phyloP scores from a whole-genome alignment of 2,888 invertebrate species.

The Amphipoea oculea region DNA sequence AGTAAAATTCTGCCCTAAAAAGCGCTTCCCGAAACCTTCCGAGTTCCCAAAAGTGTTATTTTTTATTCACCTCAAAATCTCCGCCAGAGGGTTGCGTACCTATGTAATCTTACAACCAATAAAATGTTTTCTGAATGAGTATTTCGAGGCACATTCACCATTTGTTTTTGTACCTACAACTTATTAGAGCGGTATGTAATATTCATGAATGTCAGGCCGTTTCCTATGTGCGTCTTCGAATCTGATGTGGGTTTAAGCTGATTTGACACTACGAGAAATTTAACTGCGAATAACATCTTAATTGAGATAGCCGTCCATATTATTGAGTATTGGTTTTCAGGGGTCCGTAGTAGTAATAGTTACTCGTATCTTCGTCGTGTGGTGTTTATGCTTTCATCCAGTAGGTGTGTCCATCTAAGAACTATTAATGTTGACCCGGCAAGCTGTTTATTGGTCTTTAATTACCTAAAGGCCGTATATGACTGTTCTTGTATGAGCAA shows the following conservation, averaged over 20 bases:
- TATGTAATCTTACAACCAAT: conserved; percentile 39
- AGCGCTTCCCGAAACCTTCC: conserved; percentile 17
- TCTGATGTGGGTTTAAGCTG: conserved; percentile 43
- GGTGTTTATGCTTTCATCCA: too few species aligned
- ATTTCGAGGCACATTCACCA: conserved; percentile 14
- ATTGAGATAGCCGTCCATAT: conserved; percentile 12
- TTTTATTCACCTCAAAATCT: conserved; percentile 42
- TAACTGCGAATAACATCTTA: conserved; percentile 27
- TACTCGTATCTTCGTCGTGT: neutral
- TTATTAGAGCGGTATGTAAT: conserved; percentile 35
- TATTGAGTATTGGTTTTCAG: neutral
- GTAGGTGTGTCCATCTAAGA: neutral
- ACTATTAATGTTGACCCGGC: neutral
- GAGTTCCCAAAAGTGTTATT: conserved; percentile 21
- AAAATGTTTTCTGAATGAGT: conserved; percentile 30
- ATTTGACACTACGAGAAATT: conserved; percentile 32
- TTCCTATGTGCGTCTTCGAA: conserved; percentile 35
- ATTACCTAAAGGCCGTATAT: neutral
- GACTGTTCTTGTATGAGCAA: neutral
- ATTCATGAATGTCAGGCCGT: conserved; percentile 41
- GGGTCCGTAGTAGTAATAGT: neutral
- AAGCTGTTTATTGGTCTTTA: conserved; percentile 4
- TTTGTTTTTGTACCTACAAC: conserved; percentile 5
- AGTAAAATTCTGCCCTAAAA: conserved; percentile 9
- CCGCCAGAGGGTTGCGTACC: conserved; percentile 3